Base-by-base conservation (phyloP, 2,888 invertebrate genomes). In the Agapostemon virescens region DNA sequence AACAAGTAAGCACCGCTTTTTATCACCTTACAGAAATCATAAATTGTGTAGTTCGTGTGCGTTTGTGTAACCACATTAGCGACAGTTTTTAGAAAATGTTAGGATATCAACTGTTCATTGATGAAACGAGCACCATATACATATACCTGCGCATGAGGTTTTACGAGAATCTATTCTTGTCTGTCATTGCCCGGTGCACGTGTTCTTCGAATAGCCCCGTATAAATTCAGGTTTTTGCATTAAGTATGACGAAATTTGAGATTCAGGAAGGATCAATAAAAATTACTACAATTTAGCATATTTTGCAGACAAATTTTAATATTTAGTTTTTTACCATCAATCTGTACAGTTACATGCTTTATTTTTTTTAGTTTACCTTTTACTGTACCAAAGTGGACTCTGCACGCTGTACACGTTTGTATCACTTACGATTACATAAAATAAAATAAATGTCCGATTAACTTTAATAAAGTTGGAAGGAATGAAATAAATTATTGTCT, bases 1-100 rank as follows among this genome's bases (percentile, higher is more conserved):
- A 72, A 79, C 74, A n/a, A n/a, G n/a, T 67, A 68, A 64, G 30
- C 70, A 78, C 36, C 71, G 79, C 30, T 74, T 42, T 70, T 77
- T 63, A 69, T 83, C 73, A 81, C 52, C 68, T 80, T 49, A 23
- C 17, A 38, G 45, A 63, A 55, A 49, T 42, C n/a, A 23, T 80
- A 55, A 13, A 45, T 63, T 49, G 52, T 61, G 55, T 66, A 73
- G 15, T 42, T 23, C 33, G 42, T 49, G n/a, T 11, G 61, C 5
- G 17, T 68, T 64, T 9, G n/a, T 33, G 26, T 30, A 42, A 52
- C 36, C 52, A 17, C 36, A 33, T 66, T 75, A 36, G 33, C 64
- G 49, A 63, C 67, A 33, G 33, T 70, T 45, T 75, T 40, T 52
- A 58, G 15, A 36, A 36, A 66, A 71, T 52, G 45, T 45, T 42